Base-by-base conservation (phyloP, 2,888 invertebrate genomes). In the Sympetrum striolatum region DNA sequence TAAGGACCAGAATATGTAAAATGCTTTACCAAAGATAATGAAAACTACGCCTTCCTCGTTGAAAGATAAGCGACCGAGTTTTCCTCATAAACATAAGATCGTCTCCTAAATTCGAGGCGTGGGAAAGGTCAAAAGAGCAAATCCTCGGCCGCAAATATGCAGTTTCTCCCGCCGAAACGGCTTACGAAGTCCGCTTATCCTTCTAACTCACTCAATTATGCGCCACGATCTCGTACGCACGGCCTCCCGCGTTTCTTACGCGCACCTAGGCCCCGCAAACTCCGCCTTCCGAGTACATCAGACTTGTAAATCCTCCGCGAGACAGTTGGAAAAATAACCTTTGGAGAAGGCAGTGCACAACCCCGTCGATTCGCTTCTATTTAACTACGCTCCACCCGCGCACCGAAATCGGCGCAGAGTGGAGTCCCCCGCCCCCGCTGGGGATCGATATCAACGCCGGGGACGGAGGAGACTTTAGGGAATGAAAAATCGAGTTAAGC, bases 401-500 rank as follows among this genome's bases (percentile, higher is more conserved):
- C 86, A 39, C 12, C 58, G 58, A 60, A 86, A 86, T 60, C 86
- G 86, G 86, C 86, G 86, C 86, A 37, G 60, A 35, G 82, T 22
- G 58, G 31, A 4, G n/a, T n/a, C 80, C 39, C 25, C 82, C 25
- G 10, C 25, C 82, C 86, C 82, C 81, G n/a, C 18, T 10, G 37
- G 86, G n/a, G 86, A 86, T 86, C 86, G 86, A 86, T 86, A 86
- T 64, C 86, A 58, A 2, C 39, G 86, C 86, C 48, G 37, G 86
- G 86, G 60, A 86, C 86, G 64, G 60, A 86, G 64, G 60, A 86
- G 86, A 86, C 86, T 86, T 86, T 39, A 60, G 86, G 60, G 86
- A 86, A 86, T 86, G 86, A 86, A 86, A 86, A 86, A 86, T 86
- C 86, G 86, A 86, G 86, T 86, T 86, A 86, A 86, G 86, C 86